Evolutionary conservation across 2,113 vertebrate species (phyloP).

Genomic region (Callipepla squamata): DNA sequence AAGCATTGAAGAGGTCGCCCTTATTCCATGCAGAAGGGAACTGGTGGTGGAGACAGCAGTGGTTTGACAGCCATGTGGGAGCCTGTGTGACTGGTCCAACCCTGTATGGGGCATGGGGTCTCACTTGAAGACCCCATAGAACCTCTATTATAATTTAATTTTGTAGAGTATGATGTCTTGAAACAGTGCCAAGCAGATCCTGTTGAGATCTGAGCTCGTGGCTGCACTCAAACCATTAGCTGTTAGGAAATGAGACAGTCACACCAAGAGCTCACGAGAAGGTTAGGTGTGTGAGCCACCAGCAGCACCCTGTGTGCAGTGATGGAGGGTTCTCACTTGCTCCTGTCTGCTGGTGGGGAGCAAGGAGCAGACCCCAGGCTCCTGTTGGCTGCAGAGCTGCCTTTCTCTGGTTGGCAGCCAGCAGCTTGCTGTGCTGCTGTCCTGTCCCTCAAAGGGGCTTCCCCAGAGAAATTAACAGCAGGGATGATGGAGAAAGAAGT

Average conservation of each 20-base stretch:
- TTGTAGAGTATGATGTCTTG: neutral
- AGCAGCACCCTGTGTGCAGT: neutral
- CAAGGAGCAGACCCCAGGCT: neutral
- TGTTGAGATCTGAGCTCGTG: neutral
- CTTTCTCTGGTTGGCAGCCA: conserved; percentile 30
- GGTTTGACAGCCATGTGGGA: neutral
- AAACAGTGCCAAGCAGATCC: neutral
- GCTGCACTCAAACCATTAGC: neutral
- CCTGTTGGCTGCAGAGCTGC: neutral
- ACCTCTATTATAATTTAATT: rapidly evolving
- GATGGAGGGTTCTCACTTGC: neutral
- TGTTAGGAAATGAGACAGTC: neutral
- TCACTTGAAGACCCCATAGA: neutral
- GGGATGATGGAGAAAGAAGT: neutral
- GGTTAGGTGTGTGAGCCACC: neutral
- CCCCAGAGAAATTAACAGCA: neutral
- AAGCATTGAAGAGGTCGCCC: neutral
- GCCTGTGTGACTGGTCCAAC: no score
- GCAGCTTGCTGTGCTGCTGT: neutral
- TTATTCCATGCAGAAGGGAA: neutral
- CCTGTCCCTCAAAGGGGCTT: neutral
- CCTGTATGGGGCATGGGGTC: rapidly evolving
- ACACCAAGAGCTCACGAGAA: neutral
- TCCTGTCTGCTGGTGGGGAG: neutral
- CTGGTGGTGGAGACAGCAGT: neutral